phyloP scores from a whole-genome alignment of 2,113 vertebrate species.

The Acrocephalus kingi region DNA sequence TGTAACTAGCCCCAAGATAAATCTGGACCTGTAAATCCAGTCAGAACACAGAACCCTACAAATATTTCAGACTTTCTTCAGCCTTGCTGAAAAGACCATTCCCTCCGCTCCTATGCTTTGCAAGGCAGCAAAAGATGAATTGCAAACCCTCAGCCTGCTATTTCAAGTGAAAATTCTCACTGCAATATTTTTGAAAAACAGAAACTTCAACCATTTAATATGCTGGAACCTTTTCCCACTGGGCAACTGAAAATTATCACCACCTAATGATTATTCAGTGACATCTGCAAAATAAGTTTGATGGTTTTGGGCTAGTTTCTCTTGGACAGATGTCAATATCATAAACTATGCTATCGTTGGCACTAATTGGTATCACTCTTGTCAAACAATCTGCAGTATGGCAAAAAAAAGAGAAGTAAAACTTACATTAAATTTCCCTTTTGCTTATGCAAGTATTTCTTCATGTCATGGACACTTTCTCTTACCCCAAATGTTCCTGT shows the following conservation, averaged over 20 bases:
- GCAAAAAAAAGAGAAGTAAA: background rate
- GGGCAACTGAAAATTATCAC: background rate
- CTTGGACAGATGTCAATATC: slow-evolving; percentile 25
- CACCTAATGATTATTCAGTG: slow-evolving; percentile 43
- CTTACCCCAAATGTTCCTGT: background rate
- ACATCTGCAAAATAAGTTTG: slow-evolving; percentile 38
- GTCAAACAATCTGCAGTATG: background rate
- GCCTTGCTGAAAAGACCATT: background rate
- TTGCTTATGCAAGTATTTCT: background rate
- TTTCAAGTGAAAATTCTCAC: background rate
- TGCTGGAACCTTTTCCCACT: background rate
- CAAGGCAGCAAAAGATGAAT: background rate
- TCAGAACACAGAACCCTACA: background rate
- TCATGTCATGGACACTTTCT: background rate
- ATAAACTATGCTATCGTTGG: background rate
- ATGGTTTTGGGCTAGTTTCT: background rate
- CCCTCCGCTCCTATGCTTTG: background rate
- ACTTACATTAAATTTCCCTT: background rate
- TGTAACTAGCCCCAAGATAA: background rate
- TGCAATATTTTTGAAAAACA: background rate
- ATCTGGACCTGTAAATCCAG: background rate
- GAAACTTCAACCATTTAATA: background rate
- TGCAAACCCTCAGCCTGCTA: background rate
- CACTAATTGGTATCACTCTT: background rate
- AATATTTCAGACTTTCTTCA: background rate